phyloP scores from a whole-genome alignment of 2,797 vertebrate species.

The Apogon hyalosoma region DNA sequence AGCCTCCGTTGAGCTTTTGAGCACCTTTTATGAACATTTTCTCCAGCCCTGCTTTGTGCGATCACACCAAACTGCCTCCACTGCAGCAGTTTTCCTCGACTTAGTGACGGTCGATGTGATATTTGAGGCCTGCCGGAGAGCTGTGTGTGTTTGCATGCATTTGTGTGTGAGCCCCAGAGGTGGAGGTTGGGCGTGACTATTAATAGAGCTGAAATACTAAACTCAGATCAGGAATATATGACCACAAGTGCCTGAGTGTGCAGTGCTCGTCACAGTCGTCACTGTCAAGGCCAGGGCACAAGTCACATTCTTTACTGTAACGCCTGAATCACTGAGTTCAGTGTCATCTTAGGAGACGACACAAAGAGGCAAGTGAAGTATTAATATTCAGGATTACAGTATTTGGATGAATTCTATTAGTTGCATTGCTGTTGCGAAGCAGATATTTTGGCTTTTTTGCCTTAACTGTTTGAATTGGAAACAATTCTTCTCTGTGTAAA shows the following conservation, averaged over 20 bases:
- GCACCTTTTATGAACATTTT: background rate
- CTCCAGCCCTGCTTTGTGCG: background rate
- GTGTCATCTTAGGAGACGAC: background rate
- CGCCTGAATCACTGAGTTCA: slow-evolving; percentile 2
- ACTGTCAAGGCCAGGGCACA: background rate
- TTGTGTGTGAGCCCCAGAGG: slow-evolving; percentile 19
- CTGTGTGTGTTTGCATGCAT: slow-evolving; percentile 29
- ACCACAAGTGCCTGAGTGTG: slow-evolving; percentile 6
- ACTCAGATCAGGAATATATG: slow-evolving; percentile 59
- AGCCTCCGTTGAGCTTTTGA: slow-evolving; percentile 1
- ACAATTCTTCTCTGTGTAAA: too few relatives aligned
- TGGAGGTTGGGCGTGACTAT: slow-evolving; percentile 56
- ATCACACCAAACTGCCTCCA: slow-evolving; percentile 5
- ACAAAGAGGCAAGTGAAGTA: too few relatives aligned
- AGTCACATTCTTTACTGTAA: slow-evolving; percentile 43
- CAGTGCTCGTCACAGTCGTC: slow-evolving; percentile 7
- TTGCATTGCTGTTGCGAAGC: too few relatives aligned
- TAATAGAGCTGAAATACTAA: slow-evolving; percentile 81
- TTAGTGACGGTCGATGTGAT: slow-evolving; percentile 54
- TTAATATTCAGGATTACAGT: too few relatives aligned
- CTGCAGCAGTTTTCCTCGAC: slow-evolving; percentile 22
- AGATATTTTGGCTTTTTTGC: too few relatives aligned
- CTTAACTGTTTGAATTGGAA: too few relatives aligned
- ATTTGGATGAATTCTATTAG: too few relatives aligned
- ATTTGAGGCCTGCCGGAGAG: slow-evolving; percentile 61